These are phyloP conservation scores for Nineta flava DNA, from an alignment of 2,888 invertebrate species.

Conservation along the genomic window DNA sequence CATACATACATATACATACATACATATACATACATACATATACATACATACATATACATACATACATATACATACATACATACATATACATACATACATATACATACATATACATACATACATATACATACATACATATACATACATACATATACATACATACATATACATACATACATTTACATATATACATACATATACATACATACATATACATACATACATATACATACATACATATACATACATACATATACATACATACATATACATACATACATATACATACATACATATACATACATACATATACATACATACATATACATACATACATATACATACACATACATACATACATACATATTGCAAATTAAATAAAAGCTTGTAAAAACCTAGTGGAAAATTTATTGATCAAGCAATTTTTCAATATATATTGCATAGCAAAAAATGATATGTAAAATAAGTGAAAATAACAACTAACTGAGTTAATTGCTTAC, in stretches of 20 bases:
- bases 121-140: slow-evolving; percentile 1
- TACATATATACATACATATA: slow-evolving; percentile 8
- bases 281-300: slow-evolving; percentile 12
- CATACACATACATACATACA: neutral
- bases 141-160: slow-evolving; percentile 1
- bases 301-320: slow-evolving; percentile 1
- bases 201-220: slow-evolving; percentile 9
- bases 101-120: neutral
- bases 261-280: slow-evolving; percentile 8
- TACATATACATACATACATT: slow-evolving; percentile 3
- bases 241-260: slow-evolving; percentile 7
- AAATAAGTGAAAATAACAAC: too few relatives aligned
- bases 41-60: neutral
- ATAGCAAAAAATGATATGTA: too few relatives aligned
- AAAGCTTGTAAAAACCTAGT: neutral
- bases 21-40: slow-evolving; percentile 9
- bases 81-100: neutral
- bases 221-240: slow-evolving; percentile 8
- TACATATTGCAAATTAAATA: too few relatives aligned
- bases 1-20: slow-evolving; percentile 1
- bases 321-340: slow-evolving; percentile 1
- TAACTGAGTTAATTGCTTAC: too few relatives aligned
- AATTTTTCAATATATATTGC: too few relatives aligned
- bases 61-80: neutral
- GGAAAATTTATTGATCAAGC: too few relatives aligned